A percentile compares a stretch with the other conserved stretches of the same genome.
Evolutionary conservation across 2,797 vertebrate genomes (phyloP).

Genomic region (Brachymystax lenok): DNA sequence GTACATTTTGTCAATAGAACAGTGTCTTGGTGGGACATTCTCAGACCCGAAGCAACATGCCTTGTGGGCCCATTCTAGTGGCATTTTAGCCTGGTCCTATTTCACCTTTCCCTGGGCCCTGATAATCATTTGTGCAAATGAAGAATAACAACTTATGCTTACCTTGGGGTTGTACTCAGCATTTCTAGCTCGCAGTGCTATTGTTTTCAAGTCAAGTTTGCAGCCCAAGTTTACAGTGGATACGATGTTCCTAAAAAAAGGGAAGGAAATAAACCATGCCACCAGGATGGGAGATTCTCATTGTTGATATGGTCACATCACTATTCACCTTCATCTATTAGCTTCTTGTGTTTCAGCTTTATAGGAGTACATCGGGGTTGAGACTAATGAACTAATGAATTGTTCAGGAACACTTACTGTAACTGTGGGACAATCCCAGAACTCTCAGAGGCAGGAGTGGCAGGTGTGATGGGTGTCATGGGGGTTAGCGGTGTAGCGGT

Average conservation of each 20-base stretch:
- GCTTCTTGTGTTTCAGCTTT: neutral
- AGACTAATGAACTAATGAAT: neutral
- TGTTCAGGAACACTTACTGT: slow-evolving; percentile 79
- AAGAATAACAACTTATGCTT: slow-evolving; percentile 46
- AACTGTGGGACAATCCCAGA: slow-evolving; percentile 97
- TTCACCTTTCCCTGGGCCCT: too few species aligned
- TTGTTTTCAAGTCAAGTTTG: slow-evolving; percentile 98
- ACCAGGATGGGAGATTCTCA: neutral
- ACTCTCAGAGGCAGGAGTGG: slow-evolving; percentile 95
- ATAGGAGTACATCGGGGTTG: neutral
- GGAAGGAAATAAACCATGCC: neutral
- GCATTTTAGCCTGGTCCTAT: neutral
- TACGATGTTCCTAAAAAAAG: slow-evolving; percentile 90
- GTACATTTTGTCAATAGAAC: neutral
- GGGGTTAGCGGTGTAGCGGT: slow-evolving; percentile 84
- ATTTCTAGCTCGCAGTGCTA: slow-evolving; percentile 97
- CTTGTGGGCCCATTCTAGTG: neutral
- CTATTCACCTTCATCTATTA: neutral
- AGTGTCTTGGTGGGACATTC: neutral
- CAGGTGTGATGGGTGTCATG: slow-evolving; percentile 95
- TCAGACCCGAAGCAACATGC: neutral
- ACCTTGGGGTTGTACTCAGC: slow-evolving; percentile 99
- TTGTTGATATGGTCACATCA: neutral
- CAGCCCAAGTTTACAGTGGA: slow-evolving; percentile 99
- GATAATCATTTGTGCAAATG: neutral